Base-by-base conservation (phyloP, 2,888 invertebrate species). In the Heliothis peltigera region DNA sequence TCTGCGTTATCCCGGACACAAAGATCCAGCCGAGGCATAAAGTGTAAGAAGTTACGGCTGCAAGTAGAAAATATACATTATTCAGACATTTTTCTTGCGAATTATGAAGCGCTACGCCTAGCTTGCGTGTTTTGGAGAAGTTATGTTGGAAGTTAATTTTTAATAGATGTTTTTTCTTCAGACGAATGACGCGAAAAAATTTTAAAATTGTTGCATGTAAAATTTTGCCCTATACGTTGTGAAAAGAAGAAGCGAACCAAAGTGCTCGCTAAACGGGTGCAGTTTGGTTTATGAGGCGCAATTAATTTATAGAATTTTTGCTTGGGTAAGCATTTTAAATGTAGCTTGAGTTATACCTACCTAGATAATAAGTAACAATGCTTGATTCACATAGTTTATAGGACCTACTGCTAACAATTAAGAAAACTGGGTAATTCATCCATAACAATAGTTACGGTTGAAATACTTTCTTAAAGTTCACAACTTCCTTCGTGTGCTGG, bases 81-180 rank as follows among this genome's bases (percentile, higher is more conserved):
- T 92, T 91, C 91, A 92, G 85, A 84, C 75, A 87, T 85, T 87
- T 87, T 90, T 92, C 90, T 92, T 90, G 87, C 87, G 86, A 89
- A 86, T 86, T 89, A 88, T 81, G 85, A 87, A 88, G 89, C 87
- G 87, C 86, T 89, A 82, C 87, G 83, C 69, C 78, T 83, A 82
- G 84, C 81, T 91, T 85, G 92, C 92, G 91, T 92, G 92, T 89
- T 91, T 91, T 87, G 84, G 88, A 80, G 77, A 80, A 85, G 82
- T 84, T 85, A 86, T 82, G 77, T 75, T 81, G 66, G 69, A 77
- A 79, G 75, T 82, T 62, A 80, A 76, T 81, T 83, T 81, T 78
- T 84, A 83, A 77, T 75, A 81, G 69, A 51, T 62, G 64, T 71
- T 78, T 80, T 78, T 78, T 81, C 70, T 72, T 76, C 55, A 69